Base-by-base conservation (phyloP, 37 sponge, comb jelly and placozoan species). In the Crambe crambe region DNA sequence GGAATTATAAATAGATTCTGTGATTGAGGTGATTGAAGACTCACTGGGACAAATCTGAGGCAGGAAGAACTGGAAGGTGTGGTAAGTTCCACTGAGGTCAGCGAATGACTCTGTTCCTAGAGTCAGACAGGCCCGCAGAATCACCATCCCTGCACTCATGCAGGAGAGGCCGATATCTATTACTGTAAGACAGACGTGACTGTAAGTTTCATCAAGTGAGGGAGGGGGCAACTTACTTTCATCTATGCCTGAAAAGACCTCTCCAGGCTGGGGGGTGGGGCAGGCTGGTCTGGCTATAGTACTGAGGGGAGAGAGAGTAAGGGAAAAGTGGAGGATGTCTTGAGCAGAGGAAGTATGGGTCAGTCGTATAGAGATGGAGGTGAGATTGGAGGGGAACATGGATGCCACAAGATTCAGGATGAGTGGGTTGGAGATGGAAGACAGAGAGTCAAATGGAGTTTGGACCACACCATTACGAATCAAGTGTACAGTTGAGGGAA, bases 51-150 rank as follows among this genome's bases (percentile, higher is more conserved):
- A 78, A 67, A 40, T 2, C 2, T 25, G 65, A 17, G 66, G 66
- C 10, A 78, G 40, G 67, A 31, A 78, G 32, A 78, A 44, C 10
- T 37, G n/a, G 47, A 83, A 34, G 36, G 83, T 83, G 30, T 65
- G 56, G 56, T 83, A 83, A 10, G 66, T 30, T 3, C 83, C 83
- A 75, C 47, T 73, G 68, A 75, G 68, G 22, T 20, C 0, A 31
- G 29, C 1, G 37, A 83, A 83, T 47, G 76, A 58, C 35, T 61
- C 76, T 27, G 83, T 83, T n/a, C 83, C 83, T 0, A 83, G 5
- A 36, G 69, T 75, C 31, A 83, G 75, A 74, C 83, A 83, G 4
- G 35, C 70, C 25, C 66, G 56, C 37, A 66, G 25, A 31, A 67
- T 15, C 0, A 75, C 76, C 17, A n/a, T 27, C 0, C 83, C 83